A percentile compares a stretch with the other conserved stretches of the same genome.
These are phyloP conservation scores for Tarsius wallacei DNA, from an alignment of 2,797 vertebrate genomes.

Conservation along the genomic window DNA sequence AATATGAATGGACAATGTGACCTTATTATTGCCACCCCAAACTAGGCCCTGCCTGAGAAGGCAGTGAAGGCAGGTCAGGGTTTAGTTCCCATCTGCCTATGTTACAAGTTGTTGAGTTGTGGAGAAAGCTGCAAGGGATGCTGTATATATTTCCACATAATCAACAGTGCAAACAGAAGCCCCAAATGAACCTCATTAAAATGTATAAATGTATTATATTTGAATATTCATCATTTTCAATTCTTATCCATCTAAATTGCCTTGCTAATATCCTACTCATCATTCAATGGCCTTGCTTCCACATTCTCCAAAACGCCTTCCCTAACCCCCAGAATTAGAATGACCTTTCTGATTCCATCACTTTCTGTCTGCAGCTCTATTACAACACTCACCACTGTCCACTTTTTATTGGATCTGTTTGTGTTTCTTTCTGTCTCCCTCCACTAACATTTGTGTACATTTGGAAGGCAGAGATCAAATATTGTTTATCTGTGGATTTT, in stretches of 20 bases:
- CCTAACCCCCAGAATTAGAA: neutral
- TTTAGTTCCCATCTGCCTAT: too few species aligned
- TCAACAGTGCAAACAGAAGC: neutral
- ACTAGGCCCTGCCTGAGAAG: neutral
- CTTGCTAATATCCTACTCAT: neutral
- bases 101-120: neutral
- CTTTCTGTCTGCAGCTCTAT: neutral
- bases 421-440: neutral
- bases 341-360: neutral
- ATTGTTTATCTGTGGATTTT: neutral
- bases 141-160: neutral
- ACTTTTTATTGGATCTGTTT: too few species aligned
- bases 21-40: neutral
- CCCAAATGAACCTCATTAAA: neutral
- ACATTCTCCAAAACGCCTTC: neutral
- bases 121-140: neutral
- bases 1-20: too few species aligned
- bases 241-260: neutral
- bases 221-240: neutral
- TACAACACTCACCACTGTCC: accelerated
- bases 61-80: neutral
- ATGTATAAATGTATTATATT: neutral
- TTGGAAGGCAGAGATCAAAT: neutral
- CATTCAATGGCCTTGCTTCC: neutral
- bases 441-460: neutral